These are phyloP conservation scores for Brachionus manjavacas DNA, from an alignment of 1,140 invertebrate species.

Conservation along the genomic window DNA sequence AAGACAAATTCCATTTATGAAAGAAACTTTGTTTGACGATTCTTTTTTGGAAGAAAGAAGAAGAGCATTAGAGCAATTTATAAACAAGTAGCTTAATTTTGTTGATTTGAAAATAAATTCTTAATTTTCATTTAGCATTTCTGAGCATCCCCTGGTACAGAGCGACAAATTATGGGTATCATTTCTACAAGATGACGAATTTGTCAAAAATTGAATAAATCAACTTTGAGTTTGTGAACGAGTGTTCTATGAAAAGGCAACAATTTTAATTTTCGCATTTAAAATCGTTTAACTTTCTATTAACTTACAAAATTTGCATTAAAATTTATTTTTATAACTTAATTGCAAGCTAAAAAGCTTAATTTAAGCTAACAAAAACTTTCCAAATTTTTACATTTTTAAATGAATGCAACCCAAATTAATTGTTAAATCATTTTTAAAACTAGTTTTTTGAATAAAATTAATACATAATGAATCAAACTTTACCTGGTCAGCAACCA, in stretches of 20 bases:
- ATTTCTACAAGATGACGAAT: conserved; percentile 40
- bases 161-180: conserved; percentile 32
- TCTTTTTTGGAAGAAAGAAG: conserved; percentile 97
- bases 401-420: background rate
- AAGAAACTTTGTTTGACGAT: conserved; percentile 98
- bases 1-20: conserved; percentile 90
- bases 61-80: conserved; percentile 93
- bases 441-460: background rate
- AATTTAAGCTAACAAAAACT: background rate
- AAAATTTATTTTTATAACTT: conserved; percentile 13
- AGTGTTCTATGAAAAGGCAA: background rate
- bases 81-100: conserved; percentile 72
- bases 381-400: background rate
- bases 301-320: conserved; percentile 24
- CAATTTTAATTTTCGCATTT: conserved; percentile 2
- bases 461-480: background rate
- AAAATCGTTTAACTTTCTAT: background rate
- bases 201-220: conserved; percentile 25
- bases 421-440: background rate
- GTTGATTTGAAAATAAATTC: no score
- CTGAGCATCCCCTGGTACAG: conserved; percentile 29
- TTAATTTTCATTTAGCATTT: background rate
- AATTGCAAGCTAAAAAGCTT: conserved; percentile 2
- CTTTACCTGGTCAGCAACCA: background rate
- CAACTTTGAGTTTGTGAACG: background rate